A percentile compares a stretch with the other conserved stretches of the same genome.
Conservation (phyloP, 1,140 invertebrate genomes). For the Drepana arcuata region DNA sequence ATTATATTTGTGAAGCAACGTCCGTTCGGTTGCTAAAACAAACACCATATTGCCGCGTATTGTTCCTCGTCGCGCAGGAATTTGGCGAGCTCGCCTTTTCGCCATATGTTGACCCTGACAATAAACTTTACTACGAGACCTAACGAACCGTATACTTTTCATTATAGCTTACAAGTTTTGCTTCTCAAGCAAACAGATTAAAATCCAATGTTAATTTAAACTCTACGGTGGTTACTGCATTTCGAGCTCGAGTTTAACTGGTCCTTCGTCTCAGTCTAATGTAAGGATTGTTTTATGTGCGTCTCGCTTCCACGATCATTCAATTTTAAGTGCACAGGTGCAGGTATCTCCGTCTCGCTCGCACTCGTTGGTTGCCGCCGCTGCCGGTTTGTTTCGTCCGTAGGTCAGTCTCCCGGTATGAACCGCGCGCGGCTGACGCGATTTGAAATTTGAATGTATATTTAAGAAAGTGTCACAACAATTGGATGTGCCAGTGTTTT, state of each 20-base stretch:
- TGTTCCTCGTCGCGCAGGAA: too few relatives aligned
- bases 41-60: too few relatives aligned
- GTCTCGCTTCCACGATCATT: conserved; percentile 42
- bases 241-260: too few relatives aligned
- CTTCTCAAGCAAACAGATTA: too few relatives aligned
- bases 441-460: conserved; percentile 12
- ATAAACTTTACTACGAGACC: too few relatives aligned
- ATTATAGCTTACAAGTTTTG: too few relatives aligned
- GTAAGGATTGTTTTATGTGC: conserved; percentile 51
- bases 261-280: conserved; percentile 37
- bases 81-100: conserved; percentile 45
- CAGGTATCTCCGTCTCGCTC: conserved; percentile 39
- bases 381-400: too few relatives aligned
- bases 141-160: too few relatives aligned
- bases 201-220: too few relatives aligned
- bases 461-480: conserved; percentile 26
- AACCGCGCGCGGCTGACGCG: conserved; percentile 18
- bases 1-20: too few relatives aligned
- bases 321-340: conserved; percentile 60
- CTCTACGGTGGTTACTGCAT: too few relatives aligned
- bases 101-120: conserved; percentile 66
- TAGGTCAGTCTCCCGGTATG: conserved; percentile 31
- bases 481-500: conserved; percentile 19
- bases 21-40: too few relatives aligned
- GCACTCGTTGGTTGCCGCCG: conserved; percentile 35